Base-by-base conservation (phyloP, 2,888 invertebrate species). In the Dorcus parallelipipedus region DNA sequence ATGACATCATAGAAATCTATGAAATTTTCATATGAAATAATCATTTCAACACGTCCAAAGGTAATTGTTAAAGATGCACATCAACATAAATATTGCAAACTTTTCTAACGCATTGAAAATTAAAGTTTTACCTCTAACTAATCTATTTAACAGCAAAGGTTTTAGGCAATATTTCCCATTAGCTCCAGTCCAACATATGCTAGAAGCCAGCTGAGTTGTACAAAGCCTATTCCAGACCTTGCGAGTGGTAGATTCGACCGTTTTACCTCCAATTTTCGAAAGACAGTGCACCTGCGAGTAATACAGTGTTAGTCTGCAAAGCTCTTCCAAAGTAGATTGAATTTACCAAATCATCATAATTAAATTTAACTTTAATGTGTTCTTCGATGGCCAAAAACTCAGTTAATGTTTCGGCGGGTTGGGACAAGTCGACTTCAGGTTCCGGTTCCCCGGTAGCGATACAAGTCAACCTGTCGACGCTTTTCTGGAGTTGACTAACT, bases 131-230 rank as follows among this genome's bases (percentile, higher is more conserved):
- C 61, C 61, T 59, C 59, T 59, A 40, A 62, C 59, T n/a, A 59
- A 23, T 42, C 45, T 57, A 26, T 59, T 59, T 9, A 62, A 14
- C 33, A 39, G n/a, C 52, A 62, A 42, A 3, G 45, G 20, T 39
- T 59, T 62, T 33, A 62, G 47, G 17, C 62, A 59, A 39, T 57
- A 56, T 54, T 62, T 62, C 45, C 62, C 62, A 40, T 62, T 62
- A 10, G 62, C 62, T 33, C 62, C 59, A 14, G 62, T 62, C 62
- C 62, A 62, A 39, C 62, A 62, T n/a, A 62, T 62, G 33, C 42
- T 59, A 4, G 59, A 53, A 6, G 62, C 62, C 9, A 62, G 49
- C 8, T 45, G 47, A n/a, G 62, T 62, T 14, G 62, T 57, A 38
- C 62, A 62, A 38, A 62, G 52, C 33, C 48, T 49, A 40, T 49